These are phyloP conservation scores for Myopa tessellatipennis DNA, from an alignment of 2,888 invertebrate species.

Conservation along the genomic window DNA sequence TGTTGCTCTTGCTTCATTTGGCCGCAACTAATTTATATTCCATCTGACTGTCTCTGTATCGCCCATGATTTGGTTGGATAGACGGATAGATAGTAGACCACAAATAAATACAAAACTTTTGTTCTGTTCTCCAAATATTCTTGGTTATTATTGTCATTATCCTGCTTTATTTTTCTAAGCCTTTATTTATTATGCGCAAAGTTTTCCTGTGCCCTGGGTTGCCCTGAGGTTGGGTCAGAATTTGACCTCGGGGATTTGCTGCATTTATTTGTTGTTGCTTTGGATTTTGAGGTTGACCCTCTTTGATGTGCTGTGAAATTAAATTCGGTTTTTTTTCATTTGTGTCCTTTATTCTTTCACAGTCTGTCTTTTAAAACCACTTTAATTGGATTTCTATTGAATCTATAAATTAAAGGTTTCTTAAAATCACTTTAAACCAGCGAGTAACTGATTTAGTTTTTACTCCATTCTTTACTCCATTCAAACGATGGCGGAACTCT, in stretches of 20 bases:
- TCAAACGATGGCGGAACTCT: too few relatives aligned
- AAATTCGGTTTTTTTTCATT: not conserved
- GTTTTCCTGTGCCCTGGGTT: not conserved
- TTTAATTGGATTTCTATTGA: too few relatives aligned
- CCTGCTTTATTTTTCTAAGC: too few relatives aligned
- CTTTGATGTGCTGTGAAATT: constrained; percentile 14
- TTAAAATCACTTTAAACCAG: too few relatives aligned
- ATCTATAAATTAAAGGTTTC: too few relatives aligned
- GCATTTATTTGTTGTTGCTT: not conserved
- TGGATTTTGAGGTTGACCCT: not conserved
- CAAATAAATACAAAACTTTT: too few relatives aligned
- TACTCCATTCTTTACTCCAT: too few relatives aligned
- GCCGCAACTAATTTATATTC: constrained; percentile 34
- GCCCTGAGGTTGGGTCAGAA: not conserved
- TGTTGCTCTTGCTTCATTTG: constrained; percentile 23
- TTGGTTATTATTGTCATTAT: too few relatives aligned
- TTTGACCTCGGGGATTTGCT: not conserved
- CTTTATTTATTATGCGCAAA: too few relatives aligned
- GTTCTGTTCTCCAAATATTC: too few relatives aligned
- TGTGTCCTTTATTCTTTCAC: not conserved
- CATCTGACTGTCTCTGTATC: constrained; percentile 17
- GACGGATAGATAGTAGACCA: not conserved
- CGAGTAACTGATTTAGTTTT: too few relatives aligned
- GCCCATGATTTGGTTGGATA: not conserved
- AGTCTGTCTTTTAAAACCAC: too few relatives aligned